Evolutionary conservation across 2,888 invertebrate genomes (phyloP).

Genomic region (Euphydryas editha): DNA sequence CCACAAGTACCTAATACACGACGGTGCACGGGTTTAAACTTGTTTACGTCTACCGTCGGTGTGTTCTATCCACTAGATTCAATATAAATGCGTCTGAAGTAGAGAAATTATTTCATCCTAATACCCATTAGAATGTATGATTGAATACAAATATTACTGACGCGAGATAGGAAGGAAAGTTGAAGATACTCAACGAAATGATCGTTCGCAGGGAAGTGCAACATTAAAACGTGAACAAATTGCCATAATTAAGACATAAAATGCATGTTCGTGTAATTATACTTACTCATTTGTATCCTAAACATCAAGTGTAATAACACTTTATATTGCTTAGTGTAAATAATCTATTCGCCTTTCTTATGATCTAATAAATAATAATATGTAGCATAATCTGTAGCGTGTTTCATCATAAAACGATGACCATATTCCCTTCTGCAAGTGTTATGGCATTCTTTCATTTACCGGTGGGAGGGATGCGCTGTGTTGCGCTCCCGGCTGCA

Average conservation of each 20-base stretch:
- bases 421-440: too few species aligned
- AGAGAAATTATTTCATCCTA: too few species aligned
- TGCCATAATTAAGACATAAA: conserved; percentile 12
- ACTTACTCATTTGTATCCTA: neutral
- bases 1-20: too few species aligned
- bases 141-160: neutral
- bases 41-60: too few species aligned
- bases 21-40: too few species aligned
- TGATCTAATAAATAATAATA: neutral
- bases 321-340: neutral
- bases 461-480: too few species aligned
- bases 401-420: too few species aligned
- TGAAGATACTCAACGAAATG: neutral
- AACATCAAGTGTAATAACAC: neutral
- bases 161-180: neutral
- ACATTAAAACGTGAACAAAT: conserved; percentile 9
- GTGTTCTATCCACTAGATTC: too few species aligned
- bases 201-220: neutral
- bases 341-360: neutral
- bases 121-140: neutral
- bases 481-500: too few species aligned
- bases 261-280: conserved; percentile 7
- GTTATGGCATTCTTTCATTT: too few species aligned
- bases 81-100: too few species aligned
- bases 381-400: too few species aligned